Evolutionary conservation across 2,888 invertebrate species (phyloP).

Genomic region (Mesorhabditis spiculigera): DNA sequence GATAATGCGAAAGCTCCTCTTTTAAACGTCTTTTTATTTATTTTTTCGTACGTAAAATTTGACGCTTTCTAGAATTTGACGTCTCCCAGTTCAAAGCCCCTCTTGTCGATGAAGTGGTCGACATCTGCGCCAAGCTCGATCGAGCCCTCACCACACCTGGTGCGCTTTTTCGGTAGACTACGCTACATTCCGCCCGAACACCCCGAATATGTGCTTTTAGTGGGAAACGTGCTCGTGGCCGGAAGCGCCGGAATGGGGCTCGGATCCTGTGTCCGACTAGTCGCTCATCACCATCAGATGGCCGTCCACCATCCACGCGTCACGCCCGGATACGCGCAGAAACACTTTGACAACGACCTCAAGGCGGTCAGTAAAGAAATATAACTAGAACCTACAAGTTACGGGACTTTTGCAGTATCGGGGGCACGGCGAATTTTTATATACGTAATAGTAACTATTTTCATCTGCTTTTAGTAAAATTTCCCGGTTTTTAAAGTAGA

Average conservation of each 20-base stretch:
- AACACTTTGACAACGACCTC: conserved; percentile 75
- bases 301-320: conserved; percentile 66
- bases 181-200: too few species aligned
- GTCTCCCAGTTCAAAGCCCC: conserved; percentile 68
- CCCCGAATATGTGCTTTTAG: conserved; percentile 11
- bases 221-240: conserved; percentile 70
- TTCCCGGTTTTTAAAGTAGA: too few species aligned
- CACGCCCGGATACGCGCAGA: conserved; percentile 65
- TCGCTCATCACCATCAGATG: conserved; percentile 73
- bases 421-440: too few species aligned
- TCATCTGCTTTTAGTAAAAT: too few species aligned
- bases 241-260: conserved; percentile 79
- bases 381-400: too few species aligned
- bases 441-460: too few species aligned
- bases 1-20: too few species aligned
- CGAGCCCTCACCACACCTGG: conserved; percentile 67
- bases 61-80: conserved; percentile 67
- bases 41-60: not conserved
- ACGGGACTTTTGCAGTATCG: too few species aligned
- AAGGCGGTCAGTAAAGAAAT: conserved; percentile 67
- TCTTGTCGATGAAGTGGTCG: conserved; percentile 70
- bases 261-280: conserved; percentile 74
- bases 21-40: not conserved
- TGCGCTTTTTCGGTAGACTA: not conserved
- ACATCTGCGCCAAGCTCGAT: conserved; percentile 69